Evolutionary conservation across 2,888 invertebrate species (phyloP).

Genomic region (Busseola fusca): DNA sequence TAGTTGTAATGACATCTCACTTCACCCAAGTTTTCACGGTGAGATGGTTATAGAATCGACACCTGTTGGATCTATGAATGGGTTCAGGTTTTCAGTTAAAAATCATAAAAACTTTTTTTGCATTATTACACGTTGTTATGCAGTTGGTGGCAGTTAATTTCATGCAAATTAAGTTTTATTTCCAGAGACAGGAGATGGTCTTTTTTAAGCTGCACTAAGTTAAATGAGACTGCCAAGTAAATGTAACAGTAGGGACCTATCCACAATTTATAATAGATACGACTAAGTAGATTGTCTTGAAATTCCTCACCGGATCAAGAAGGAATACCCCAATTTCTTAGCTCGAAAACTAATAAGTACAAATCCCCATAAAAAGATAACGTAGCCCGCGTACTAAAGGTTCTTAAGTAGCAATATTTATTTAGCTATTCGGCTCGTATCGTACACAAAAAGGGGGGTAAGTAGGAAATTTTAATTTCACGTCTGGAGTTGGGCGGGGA

Average conservation of each 20-base stretch:
- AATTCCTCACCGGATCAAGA: slow-evolving; percentile 29
- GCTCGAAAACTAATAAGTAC: slow-evolving; percentile 63
- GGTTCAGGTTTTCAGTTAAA: neutral
- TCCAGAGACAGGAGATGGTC: neutral
- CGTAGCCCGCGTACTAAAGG: slow-evolving; percentile 70
- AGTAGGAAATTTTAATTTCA: slow-evolving; percentile 89
- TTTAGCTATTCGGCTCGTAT: slow-evolving; percentile 84
- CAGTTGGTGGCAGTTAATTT: too few relatives aligned
- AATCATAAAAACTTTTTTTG: too few relatives aligned
- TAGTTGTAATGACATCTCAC: too few relatives aligned
- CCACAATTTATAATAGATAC: slow-evolving; percentile 27
- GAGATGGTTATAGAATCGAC: too few relatives aligned
- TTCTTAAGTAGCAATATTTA: slow-evolving; percentile 84
- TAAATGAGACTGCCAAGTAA: neutral
- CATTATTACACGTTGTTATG: too few relatives aligned
- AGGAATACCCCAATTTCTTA: slow-evolving; percentile 50
- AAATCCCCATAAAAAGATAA: slow-evolving; percentile 67
- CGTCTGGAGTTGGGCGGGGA: slow-evolving; percentile 85
- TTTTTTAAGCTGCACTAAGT: neutral
- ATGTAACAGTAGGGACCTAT: neutral
- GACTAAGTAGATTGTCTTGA: slow-evolving; percentile 16
- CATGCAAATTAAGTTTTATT: neutral
- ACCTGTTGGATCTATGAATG: neutral
- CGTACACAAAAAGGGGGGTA: slow-evolving; percentile 82
- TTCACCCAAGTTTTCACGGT: too few relatives aligned